Percentiles rank a stretch among this genome's conserved stretches.
Evolutionary conservation across 2,797 vertebrate genomes (phyloP).

Genomic region (Austrolebias charrua): DNA sequence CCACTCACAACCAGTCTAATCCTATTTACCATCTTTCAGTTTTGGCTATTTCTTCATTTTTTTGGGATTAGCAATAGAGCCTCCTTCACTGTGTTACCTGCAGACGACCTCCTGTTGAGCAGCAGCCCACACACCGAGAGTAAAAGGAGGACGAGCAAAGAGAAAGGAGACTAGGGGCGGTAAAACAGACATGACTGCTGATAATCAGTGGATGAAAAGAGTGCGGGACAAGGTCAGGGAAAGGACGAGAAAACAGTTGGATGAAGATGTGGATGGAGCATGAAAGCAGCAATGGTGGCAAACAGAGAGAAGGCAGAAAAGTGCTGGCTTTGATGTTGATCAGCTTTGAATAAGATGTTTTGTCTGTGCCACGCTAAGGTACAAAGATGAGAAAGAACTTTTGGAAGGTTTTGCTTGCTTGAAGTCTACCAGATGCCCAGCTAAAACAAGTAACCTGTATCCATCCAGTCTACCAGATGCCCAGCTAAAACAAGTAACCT

Average conservation of each 20-base stretch:
- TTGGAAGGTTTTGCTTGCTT: conserved; percentile 15
- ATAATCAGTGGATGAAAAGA: conserved; percentile 52
- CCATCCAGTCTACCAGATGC: conserved; percentile 35
- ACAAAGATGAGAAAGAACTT: conserved; percentile 51
- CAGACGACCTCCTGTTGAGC: conserved; percentile 66
- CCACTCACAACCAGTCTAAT: conserved; percentile 29
- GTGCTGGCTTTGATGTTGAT: conserved; percentile 57
- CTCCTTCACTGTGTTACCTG: conserved; percentile 56
- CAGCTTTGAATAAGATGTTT: conserved; percentile 61
- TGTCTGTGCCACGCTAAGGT: conserved; percentile 67
- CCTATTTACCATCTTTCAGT: conserved; percentile 36
- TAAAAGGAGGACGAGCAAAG: conserved; percentile 51
- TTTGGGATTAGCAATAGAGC: conserved; percentile 40
- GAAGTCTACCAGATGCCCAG: conserved; percentile 36
- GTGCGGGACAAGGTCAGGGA: conserved; percentile 50
- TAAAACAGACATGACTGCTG: conserved; percentile 39
- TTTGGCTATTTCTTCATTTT: conserved; percentile 20
- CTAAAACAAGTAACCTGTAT: conserved; percentile 57
- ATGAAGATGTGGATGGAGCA: conserved; percentile 18
- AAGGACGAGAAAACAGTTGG: conserved; percentile 47
- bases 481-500: conserved; percentile 50
- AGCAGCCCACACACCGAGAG: conserved; percentile 64
- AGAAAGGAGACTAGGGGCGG: conserved; percentile 27
- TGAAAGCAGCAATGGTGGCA: conserved; percentile 35
- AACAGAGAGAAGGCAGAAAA: conserved; percentile 32